A percentile compares a stretch with the other conserved stretches of the same genome.
phyloP scores from a whole-genome alignment of 2,797 vertebrate species.

The Enteromius viviparus region DNA sequence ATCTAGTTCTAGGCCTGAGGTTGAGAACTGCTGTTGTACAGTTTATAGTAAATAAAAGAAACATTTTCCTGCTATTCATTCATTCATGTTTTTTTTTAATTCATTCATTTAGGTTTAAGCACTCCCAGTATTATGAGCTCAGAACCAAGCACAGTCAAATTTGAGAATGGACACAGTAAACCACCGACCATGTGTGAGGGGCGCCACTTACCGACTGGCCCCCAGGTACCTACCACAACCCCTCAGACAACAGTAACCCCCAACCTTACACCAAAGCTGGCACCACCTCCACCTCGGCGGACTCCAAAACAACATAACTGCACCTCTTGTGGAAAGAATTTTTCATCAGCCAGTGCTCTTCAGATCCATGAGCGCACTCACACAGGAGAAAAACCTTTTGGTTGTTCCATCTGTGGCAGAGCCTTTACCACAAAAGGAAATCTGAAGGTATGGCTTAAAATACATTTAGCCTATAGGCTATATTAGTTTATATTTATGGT shows the following conservation, averaged over 20 bases:
- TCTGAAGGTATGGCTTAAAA: slow-evolving; percentile 87
- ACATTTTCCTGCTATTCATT: slow-evolving; percentile 70
- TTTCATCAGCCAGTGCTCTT: slow-evolving; percentile 98
- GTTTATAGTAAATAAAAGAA: not conserved
- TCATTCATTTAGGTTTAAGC: slow-evolving; percentile 79
- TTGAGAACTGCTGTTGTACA: not conserved
- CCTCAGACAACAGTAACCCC: slow-evolving; percentile 89
- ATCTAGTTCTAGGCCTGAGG: not conserved
- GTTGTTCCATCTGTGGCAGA: slow-evolving; percentile 97
- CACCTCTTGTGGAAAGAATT: slow-evolving; percentile 98
- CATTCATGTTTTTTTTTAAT: not conserved
- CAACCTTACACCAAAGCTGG: slow-evolving; percentile 93
- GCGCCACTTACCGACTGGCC: slow-evolving; percentile 85
- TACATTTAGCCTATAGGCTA: slow-evolving; percentile 21
- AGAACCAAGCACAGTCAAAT: slow-evolving; percentile 93
- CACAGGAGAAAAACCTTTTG: slow-evolving; percentile 99
- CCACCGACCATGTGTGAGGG: slow-evolving; percentile 86
- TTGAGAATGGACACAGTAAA: slow-evolving; percentile 97
- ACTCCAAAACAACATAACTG: slow-evolving; percentile 99
- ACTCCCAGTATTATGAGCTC: slow-evolving; percentile 89
- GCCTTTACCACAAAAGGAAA: slow-evolving; percentile 99
- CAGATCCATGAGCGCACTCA: slow-evolving; percentile 99
- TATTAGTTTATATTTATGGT: too few relatives aligned
- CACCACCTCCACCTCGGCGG: slow-evolving; percentile 93
- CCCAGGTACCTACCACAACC: slow-evolving; percentile 87